Conservation (phyloP, 2,113 vertebrate genomes). For the Eubucco bourcierii region DNA sequence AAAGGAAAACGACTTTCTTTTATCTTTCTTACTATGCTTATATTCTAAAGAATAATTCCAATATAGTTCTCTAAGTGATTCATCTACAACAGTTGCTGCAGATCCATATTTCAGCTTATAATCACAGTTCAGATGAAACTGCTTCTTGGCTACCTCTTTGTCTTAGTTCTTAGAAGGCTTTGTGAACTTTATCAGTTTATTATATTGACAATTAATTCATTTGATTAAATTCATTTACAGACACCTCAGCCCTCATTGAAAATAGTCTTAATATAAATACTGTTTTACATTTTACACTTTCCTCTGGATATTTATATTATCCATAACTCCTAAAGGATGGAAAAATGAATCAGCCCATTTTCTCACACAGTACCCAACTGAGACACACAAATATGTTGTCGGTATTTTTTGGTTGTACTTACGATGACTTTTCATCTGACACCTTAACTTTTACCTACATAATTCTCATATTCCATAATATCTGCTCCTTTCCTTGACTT, state of each 20-base stretch:
- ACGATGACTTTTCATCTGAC: not conserved
- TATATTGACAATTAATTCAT: not conserved
- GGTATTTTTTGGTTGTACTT: not conserved
- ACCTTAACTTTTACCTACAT: not conserved
- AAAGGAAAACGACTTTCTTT: not conserved
- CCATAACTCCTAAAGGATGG: not conserved
- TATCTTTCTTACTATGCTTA: not conserved
- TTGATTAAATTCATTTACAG: not conserved
- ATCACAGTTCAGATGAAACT: not conserved
- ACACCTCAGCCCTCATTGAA: not conserved
- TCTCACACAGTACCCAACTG: not conserved
- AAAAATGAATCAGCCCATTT: not conserved
- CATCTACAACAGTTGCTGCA: not conserved
- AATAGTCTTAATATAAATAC: not conserved
- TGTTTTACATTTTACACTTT: not conserved
- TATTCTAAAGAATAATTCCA: not conserved
- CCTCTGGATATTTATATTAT: not conserved
- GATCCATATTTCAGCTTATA: not conserved
- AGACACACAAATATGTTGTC: not conserved
- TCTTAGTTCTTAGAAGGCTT: not conserved
- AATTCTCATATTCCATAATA: not conserved
- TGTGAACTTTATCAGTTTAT: not conserved
- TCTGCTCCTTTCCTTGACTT: not conserved
- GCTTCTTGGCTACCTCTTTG: rapidly evolving
- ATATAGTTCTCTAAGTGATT: not conserved